Evolutionary conservation across 2,113 vertebrate species (phyloP), one percentile per base, ranked within the genome.

Genomic region (Bubalus kerabau): DNA sequence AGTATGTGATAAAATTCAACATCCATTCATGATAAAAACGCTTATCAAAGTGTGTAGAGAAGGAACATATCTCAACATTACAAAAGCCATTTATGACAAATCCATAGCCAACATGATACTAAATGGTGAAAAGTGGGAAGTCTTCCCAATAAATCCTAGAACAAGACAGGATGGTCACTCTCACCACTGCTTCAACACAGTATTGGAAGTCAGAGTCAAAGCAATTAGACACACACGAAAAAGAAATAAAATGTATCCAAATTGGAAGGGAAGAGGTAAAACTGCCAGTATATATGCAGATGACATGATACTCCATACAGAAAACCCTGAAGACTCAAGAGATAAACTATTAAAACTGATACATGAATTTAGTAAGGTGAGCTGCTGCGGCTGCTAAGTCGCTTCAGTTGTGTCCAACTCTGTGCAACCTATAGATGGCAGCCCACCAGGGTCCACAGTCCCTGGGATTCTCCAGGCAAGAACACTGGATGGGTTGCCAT

Each of bases 341-440:
- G 1, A 52, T 13, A 81, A 52, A 81, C 10, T 81, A 23, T n/a
- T n/a, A 81, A 21, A 81, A 81, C 78, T 81, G 78, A 52, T 52
- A 52, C 52, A 52, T n/a, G 10, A n/a, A n/a, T 81, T 81, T 50
- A 81, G 48, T 17, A 81, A 81, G 6, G 78, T n/a, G 60, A 62
- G 60, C 28, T 32, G 60, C 60, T 62, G 60, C 26, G 14, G 59
- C 28, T 62, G 60, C 28, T 62, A 62, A 62, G 14, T 62, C 6
- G 0, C 13, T 1, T 62, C 60, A 62, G 28, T 62, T 6, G 0
- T 32, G 2, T 64, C 60, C 0, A 1, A 32, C 60, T 32, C 30
- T 62, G 28, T 32, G 6, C 1, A 3, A 16, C 6, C 28, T 28
- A 62, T 0, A 32, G 60, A 62, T 0, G 6, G 60, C 60, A 62